Evolutionary conservation across 1,140 invertebrate genomes (phyloP), one percentile per base, ranked within the genome.

Genomic region (Psix sp.): DNA sequence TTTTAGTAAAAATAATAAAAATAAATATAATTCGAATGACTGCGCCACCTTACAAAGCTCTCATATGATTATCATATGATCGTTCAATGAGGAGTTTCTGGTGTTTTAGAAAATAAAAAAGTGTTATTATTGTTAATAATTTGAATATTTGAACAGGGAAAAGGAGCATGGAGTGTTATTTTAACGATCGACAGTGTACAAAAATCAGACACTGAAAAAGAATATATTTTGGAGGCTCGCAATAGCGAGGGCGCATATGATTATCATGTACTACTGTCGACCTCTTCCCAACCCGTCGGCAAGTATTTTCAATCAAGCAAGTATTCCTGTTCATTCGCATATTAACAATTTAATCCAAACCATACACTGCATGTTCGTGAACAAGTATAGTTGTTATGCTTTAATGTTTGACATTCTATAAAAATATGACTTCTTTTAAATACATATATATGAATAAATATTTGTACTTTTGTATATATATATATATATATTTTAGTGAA

Each of bases 151-250:
- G 2, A 10, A 29, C 7, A 90, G 91, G 92, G 91, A 42, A 86
- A 87, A 67, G 92, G 92, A 49, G 87, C 83, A 68, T 94, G 92
- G 88, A 89, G 90, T 70, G 88, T 91, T 10, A 90, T 89, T 3
- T 79, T 94, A 46, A 86, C 88, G 10, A 91, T 94, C 60, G 86
- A 90, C 5, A 88, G 86, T 13, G 89, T 94, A 24, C 90, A 90
- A n/a, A 92, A 93, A 66, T 91, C 93, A 52, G 93, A 94, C 73
- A 93, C 92, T 0, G 92, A 93, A 18, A 90, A 91, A 39, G 88
- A 88, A 0, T 94, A 93, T 82, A 84, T 88, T 71, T 84, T 94
- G 59, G 86, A 86, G 21, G 92, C 92, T 1, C 83, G 84, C 68
- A 94, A 94, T 77, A 88, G 88, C 7, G 86, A 91, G 54, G 93